phyloP scores from a whole-genome alignment of 2,888 invertebrate genomes.

The Altica lythri region DNA sequence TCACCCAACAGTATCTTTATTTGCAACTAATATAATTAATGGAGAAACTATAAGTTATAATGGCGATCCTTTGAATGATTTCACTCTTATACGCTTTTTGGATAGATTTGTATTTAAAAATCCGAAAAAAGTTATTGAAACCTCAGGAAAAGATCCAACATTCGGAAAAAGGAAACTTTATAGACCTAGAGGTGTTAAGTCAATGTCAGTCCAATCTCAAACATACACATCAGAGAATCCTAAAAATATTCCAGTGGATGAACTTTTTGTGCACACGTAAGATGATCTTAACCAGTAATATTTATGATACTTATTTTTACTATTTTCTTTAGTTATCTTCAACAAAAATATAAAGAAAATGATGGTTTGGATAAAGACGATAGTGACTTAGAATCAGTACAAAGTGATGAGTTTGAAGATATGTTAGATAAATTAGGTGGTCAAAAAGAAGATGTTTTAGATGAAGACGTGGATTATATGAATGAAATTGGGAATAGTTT shows the following conservation, averaged over 20 bases:
- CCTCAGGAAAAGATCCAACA: conserved; percentile 66
- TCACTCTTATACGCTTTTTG: conserved; percentile 86
- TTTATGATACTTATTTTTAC: conserved; percentile 1
- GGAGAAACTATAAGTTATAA: conserved; percentile 78
- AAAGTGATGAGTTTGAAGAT: conserved; percentile 77
- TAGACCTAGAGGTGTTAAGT: conserved; percentile 70
- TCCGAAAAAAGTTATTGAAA: conserved; percentile 70
- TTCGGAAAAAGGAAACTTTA: conserved; percentile 72
- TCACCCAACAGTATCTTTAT: conserved; percentile 91
- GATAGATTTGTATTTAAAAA: conserved; percentile 97
- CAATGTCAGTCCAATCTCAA: conserved; percentile 74
- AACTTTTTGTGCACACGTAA: conserved; percentile 74
- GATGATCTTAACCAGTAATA: conserved; percentile 40
- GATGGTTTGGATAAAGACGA: conserved; percentile 61
- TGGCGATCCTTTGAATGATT: conserved; percentile 94
- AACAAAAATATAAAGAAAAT: conserved; percentile 56
- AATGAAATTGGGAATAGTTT: conserved; percentile 65
- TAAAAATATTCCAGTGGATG: conserved; percentile 85
- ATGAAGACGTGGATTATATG: conserved; percentile 67
- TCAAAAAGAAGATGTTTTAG: conserved; percentile 55
- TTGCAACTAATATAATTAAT: conserved; percentile 77
- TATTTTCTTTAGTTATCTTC: conserved; percentile 67
- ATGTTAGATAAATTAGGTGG: conserved; percentile 66
- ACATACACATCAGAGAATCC: conserved; percentile 71
- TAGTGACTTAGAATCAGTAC: conserved; percentile 72